Conservation (phyloP, 2,113 vertebrate species). For the Phylloscopus trochilus region DNA sequence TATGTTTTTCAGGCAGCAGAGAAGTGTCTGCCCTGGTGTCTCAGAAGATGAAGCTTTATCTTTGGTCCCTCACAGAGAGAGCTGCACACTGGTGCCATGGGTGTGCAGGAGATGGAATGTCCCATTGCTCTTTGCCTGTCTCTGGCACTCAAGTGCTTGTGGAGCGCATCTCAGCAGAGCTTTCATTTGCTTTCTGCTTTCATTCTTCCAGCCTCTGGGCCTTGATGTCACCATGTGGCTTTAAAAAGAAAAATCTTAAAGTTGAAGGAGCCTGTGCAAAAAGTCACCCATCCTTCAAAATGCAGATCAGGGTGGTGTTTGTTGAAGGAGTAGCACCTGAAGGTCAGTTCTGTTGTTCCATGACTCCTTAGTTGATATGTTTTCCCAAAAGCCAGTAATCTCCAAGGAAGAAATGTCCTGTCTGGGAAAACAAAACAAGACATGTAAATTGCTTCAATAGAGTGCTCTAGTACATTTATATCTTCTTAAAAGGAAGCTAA, state of each 20-base stretch:
- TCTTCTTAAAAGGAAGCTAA: neutral
- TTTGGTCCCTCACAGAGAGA: neutral
- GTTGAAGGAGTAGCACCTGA: neutral
- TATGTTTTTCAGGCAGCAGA: neutral
- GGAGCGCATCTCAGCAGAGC: neutral
- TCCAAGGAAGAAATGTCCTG: neutral
- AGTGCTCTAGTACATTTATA: neutral
- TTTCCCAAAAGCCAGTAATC: neutral
- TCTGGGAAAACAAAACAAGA: neutral
- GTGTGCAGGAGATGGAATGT: neutral
- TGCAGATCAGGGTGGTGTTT: neutral
- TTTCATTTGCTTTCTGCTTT: neutral
- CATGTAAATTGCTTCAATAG: neutral
- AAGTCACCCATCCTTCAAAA: neutral
- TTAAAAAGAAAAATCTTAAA: neutral
- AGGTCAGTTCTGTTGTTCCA: neutral
- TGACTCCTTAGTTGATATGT: neutral
- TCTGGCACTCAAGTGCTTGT: neutral
- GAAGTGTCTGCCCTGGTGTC: neutral
- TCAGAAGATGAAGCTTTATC: neutral
- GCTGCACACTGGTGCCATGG: neutral
- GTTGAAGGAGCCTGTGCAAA: neutral
- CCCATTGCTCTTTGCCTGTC: fast-evolving
- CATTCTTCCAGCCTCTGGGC: neutral
- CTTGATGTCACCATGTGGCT: neutral